Evolutionary conservation across 2,888 invertebrate species (phyloP), one percentile per base, ranked within the genome.

Genomic region (Hydropsyche betteni): DNA sequence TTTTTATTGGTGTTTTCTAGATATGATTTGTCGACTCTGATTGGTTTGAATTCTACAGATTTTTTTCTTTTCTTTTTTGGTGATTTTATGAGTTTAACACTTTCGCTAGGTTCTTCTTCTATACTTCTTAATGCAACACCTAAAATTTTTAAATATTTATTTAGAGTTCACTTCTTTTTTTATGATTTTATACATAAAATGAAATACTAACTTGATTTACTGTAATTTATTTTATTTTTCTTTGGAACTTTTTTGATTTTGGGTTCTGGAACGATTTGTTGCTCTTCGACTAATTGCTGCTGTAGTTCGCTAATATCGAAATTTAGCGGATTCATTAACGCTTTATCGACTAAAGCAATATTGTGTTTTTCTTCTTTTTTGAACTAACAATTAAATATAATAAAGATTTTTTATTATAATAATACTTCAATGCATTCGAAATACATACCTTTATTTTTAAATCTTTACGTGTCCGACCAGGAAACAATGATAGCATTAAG

Each of bases 301-400:
- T 90, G 87, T 16, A 92, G 83, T 58, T 88, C 88, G 38, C 88
- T 87, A 53, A 90, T 87, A 84, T 94, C 91, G 85, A 93, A 94
- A 34, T 89, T 87, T 52, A 90, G 89, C 0, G 91, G 91, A 79
- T 91, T 89, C 10, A 90, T 88, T 1, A 96, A 83, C 0, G 94
- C 95, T 81, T 91, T 92, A 82, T 94, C 93, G 4, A 96, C 89
- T 75, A 94, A 87, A 2, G 85, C 84, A n/a, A 88, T 85, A 85
- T 95, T 95, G 0, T 90, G 83, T 82, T 90, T 89, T 82, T 98
- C 98, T 84, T 98, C 98, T 81, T 94, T 93, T 82, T 97, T 97
- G 83, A 95, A 98, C 86, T 88, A 81, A 2, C 82, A 82, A 33
- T 5, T 12, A 64, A 8, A 33, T 36, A 5, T 7, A 36, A 36